phyloP scores from a whole-genome alignment of 2,888 invertebrate species.

The Polylopha cassiicola region DNA sequence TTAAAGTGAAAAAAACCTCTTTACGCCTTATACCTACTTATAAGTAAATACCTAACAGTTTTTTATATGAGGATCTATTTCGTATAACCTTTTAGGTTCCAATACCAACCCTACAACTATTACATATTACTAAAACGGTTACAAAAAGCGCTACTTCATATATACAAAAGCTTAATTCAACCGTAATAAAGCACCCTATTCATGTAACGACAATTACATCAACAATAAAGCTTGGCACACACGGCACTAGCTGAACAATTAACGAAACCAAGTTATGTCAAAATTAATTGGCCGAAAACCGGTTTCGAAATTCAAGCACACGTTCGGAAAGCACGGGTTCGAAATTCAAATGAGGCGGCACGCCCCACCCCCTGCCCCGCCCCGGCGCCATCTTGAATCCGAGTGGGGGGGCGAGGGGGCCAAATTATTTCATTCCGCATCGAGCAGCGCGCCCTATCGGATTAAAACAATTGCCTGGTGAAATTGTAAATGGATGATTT shows the following conservation, averaged over 20 bases:
- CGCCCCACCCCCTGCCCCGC: constrained; percentile 69
- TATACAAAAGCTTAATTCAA: constrained; percentile 8
- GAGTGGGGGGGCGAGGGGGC: constrained; percentile 55
- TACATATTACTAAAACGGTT: no score
- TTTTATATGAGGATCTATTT: no score
- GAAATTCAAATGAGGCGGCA: constrained; percentile 76
- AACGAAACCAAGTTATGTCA: constrained; percentile 64
- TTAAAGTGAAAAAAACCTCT: no score
- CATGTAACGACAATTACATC: constrained; percentile 51
- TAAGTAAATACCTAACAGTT: no score
- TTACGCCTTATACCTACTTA: no score
- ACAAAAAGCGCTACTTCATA: no score
- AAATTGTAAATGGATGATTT: constrained; percentile 75
- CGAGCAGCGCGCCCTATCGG: constrained; percentile 71
- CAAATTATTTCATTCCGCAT: constrained; percentile 76
- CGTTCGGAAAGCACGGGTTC: constrained; percentile 72
- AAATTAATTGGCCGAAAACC: constrained; percentile 75
- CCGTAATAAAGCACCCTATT: constrained; percentile 28
- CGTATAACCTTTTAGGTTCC: no score
- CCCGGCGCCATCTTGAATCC: constrained; percentile 73
- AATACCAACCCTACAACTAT: no score
- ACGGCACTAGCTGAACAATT: constrained; percentile 36
- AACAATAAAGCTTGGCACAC: constrained; percentile 56
- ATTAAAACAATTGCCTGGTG: constrained; percentile 76
- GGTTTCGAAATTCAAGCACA: constrained; percentile 60